These are phyloP conservation scores for Pogonomyrmex barbatus DNA, from an alignment of 1,140 invertebrate species.

Conservation along the genomic window DNA sequence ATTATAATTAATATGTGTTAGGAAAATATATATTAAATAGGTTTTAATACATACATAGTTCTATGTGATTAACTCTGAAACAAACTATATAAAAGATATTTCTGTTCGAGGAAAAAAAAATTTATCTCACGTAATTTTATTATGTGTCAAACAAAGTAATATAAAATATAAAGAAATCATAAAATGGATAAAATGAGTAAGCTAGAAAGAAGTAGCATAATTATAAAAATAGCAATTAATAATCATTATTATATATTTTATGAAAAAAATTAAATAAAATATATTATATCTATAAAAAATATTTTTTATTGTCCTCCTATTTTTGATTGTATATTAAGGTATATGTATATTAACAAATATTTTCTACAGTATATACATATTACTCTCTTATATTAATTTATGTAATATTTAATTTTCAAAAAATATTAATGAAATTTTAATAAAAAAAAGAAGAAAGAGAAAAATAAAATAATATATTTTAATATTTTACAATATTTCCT, in stretches of 20 bases:
- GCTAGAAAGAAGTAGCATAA: neutral
- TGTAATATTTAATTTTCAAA: neutral
- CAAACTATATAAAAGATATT: slow-evolving; percentile 1
- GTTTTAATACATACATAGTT: neutral
- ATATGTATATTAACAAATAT: neutral
- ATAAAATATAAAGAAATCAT: neutral
- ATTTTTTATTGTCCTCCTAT: neutral
- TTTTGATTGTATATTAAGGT: neutral
- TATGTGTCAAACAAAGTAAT: neutral
- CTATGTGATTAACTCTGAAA: slow-evolving; percentile 1
- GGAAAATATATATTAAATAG: slow-evolving; percentile 10
- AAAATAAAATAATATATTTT: too few relatives aligned
- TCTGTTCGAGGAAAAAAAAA: neutral
- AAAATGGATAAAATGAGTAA: neutral
- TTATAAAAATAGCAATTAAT: slow-evolving; percentile 25
- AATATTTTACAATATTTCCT: too few relatives aligned
- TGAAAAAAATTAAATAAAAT: neutral
- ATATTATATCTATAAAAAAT: neutral
- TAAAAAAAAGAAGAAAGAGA: neutral
- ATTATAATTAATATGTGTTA: neutral
- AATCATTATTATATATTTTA: neutral
- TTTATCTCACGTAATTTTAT: neutral
- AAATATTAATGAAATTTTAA: neutral
- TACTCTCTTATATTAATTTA: neutral
- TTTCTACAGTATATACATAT: neutral